Conservation (phyloP, 2,797 vertebrate genomes). For the Enteromius viviparus region DNA sequence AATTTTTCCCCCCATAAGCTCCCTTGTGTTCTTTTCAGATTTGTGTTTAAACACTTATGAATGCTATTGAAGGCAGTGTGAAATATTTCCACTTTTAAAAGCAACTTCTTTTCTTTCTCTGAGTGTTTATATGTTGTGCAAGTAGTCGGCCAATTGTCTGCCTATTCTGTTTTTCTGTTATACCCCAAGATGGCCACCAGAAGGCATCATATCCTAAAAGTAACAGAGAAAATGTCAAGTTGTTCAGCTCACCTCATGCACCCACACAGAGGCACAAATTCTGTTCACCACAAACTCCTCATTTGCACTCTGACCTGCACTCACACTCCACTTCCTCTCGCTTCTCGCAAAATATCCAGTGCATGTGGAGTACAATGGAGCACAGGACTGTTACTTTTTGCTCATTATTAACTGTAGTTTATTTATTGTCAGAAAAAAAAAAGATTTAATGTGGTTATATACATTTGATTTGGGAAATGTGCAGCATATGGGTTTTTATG, state of each 20-base stretch:
- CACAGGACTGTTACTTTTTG: not conserved
- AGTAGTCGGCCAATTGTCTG: not conserved
- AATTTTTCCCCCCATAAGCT: not conserved
- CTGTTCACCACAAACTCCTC: conserved; percentile 21
- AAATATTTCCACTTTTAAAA: not conserved
- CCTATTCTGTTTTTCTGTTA: not conserved
- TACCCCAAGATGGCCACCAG: conserved; percentile 18
- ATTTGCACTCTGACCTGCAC: conserved; percentile 23
- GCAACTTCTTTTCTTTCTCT: not conserved
- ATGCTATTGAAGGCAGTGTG: not conserved
- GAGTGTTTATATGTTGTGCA: not conserved
- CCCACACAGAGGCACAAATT: not conserved
- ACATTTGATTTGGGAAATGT: not conserved
- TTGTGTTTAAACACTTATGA: not conserved
- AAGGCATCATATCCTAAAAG: conserved; percentile 29
- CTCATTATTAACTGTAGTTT: not conserved
- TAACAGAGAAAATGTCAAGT: not conserved
- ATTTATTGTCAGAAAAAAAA: not conserved
- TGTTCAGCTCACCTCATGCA: not conserved
- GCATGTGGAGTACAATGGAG: not conserved
- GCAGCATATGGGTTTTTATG: not conserved
- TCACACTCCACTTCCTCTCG: not conserved
- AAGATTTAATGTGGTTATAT: not conserved
- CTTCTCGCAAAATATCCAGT: not conserved
- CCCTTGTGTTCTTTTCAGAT: not conserved